A percentile compares a stretch with the other conserved stretches of the same genome.
Conservation (phyloP, 2,797 vertebrate species). For the Petrocephalus sullivani region DNA sequence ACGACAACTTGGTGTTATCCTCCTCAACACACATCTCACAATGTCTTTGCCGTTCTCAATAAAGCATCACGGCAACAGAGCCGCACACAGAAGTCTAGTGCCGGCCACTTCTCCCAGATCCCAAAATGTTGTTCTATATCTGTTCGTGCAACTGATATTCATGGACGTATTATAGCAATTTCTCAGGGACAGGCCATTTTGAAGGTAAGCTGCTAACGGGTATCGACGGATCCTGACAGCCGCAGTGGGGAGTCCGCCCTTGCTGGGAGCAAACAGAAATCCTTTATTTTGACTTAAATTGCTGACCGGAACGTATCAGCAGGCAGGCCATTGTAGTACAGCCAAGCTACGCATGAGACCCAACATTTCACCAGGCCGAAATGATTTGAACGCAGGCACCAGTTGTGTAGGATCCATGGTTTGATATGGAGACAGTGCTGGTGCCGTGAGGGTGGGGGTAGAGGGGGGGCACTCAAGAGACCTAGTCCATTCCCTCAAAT, state of each 20-base stretch:
- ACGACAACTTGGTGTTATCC: neutral
- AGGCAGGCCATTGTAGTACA: neutral
- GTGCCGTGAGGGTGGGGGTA: too few species aligned
- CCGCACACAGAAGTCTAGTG: neutral
- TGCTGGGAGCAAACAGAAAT: neutral
- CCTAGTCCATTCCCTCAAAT: too few species aligned
- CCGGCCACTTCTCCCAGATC: neutral
- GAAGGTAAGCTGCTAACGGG: neutral
- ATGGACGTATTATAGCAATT: neutral
- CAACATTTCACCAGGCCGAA: too few species aligned
- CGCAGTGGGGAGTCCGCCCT: neutral
- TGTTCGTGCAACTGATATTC: neutral
- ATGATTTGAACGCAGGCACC: too few species aligned
- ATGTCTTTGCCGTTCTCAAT: neutral
- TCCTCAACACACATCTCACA: neutral
- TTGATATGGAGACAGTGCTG: too few species aligned
- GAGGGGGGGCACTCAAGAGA: too few species aligned
- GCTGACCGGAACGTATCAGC: neutral
- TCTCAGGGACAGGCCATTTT: neutral
- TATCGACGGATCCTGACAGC: neutral
- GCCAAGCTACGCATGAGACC: too few species aligned
- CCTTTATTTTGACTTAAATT: constrained; percentile 8
- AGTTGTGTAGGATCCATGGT: too few species aligned
- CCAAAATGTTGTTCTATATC: neutral
- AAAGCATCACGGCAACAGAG: neutral